Evolutionary conservation across 1,140 invertebrate genomes (phyloP), one percentile per base, ranked within the genome.

Genomic region (Capitella teleta): DNA sequence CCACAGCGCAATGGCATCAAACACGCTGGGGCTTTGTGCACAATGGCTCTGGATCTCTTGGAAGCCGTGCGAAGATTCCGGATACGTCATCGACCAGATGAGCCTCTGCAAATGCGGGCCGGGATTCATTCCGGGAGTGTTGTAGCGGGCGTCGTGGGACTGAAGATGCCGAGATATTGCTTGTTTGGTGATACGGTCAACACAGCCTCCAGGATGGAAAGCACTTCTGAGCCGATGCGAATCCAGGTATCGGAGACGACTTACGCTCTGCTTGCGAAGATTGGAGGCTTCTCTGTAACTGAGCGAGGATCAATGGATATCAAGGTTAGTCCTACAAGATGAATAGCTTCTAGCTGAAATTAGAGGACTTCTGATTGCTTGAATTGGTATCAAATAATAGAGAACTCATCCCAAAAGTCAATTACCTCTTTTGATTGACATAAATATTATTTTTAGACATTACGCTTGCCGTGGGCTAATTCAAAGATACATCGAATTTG

Each of bases 141-240:
- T 18, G 25, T 28, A 2, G 45, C 45, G 2, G 45, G 45, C 5
- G 45, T 47, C 5, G 45, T 47, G 16, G 45, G 45, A 16, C 30
- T 32, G 19, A 47, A 34, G 28, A 47, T 47, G 45, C 45, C 45
- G 16, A 28, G 45, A 28, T 93, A 89, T 63, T 93, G 88, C 61
- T 73, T 93, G 0, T 63, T 66, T 51, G 62, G 62, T 4, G 61
- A 64, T 37, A 66, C 70, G 1, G 63, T 89, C 0, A 89, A 89
- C 60, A 91, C 86, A 0, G 86, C 87, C 0, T 86, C 85, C n/a
- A 74, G 89, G 5, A 88, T 93, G 86, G 89, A 94, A 67, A 55
- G 49, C n/a, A 57, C 49, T 25, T 55, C 38, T 21, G 37, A 28
- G 8, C 23, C 41, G 34, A 32, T 52, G 37, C 34, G 19, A 49